These are phyloP conservation scores for Bradypodion pumilum DNA, from an alignment of 2,797 vertebrate genomes.

Conservation along the genomic window DNA sequence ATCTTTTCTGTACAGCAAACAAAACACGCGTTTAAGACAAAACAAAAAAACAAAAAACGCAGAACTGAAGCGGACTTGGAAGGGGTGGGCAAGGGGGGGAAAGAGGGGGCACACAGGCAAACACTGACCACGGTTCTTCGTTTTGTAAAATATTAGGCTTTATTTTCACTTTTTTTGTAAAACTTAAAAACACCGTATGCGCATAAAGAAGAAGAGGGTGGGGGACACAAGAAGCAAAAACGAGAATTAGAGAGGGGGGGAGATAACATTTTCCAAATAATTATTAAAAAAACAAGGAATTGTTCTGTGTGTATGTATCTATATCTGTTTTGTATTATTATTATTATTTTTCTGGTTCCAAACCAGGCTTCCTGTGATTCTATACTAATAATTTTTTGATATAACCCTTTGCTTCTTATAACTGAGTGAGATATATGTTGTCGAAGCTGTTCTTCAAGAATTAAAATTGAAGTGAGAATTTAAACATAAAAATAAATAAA, in stretches of 20 bases:
- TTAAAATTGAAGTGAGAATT: constrained; percentile 99
- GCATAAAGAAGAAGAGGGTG: constrained; percentile 84
- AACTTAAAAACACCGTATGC: constrained; percentile 94
- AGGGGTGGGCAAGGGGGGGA: not conserved
- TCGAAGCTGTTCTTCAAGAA: constrained; percentile 99
- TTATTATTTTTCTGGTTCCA: constrained; percentile 99
- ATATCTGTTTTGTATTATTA: constrained; percentile 99
- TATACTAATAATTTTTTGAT: constrained; percentile 99
- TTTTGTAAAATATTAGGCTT: constrained; percentile 99
- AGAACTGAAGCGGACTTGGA: constrained; percentile 82
- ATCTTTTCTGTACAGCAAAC: constrained; percentile 96
- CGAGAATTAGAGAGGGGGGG: constrained; percentile 95
- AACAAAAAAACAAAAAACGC: constrained; percentile 79
- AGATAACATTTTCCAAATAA: constrained; percentile 99
- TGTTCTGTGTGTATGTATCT: constrained; percentile 99
- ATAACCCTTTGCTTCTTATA: constrained; percentile 99
- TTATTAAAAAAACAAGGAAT: constrained; percentile 87
- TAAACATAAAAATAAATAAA: constrained; percentile 96
- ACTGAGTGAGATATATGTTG: constrained; percentile 99
- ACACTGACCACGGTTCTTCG: constrained; percentile 91
- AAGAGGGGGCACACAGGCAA: constrained; percentile 72
- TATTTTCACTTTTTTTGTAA: constrained; percentile 95
- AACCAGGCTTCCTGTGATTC: constrained; percentile 99
- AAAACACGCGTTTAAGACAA: constrained; percentile 69
- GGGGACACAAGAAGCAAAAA: constrained; percentile 77